Evolutionary conservation across 2,797 vertebrate species (phyloP).

Genomic region (Brotula barbata): DNA sequence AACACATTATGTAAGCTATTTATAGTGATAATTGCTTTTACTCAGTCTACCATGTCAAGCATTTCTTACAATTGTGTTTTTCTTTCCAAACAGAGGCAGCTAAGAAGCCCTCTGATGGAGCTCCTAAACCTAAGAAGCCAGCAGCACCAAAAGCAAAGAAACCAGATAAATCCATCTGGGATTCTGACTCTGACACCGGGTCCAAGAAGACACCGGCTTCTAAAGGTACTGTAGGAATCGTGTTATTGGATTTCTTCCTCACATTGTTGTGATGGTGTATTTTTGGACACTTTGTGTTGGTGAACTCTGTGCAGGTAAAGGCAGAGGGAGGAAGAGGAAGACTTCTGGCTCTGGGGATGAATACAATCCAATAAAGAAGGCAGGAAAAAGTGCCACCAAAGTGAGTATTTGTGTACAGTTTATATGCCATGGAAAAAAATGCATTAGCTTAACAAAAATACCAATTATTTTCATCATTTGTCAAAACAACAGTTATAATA

Average conservation of each 20-base stretch:
- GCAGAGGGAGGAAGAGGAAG: slow-evolving; percentile 94
- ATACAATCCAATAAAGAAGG: slow-evolving; percentile 90
- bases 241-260: too few species aligned
- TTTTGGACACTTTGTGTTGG: neutral
- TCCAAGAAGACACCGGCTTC: slow-evolving; percentile 85
- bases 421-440: too few species aligned
- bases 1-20: too few species aligned
- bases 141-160: slow-evolving; percentile 90
- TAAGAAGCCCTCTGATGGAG: slow-evolving; percentile 81
- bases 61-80: neutral
- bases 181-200: slow-evolving; percentile 89
- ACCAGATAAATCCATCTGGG: slow-evolving; percentile 88
- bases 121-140: slow-evolving; percentile 86
- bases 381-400: slow-evolving; percentile 78
- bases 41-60: too few species aligned
- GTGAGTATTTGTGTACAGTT: slow-evolving; percentile 69
- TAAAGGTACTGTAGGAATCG: slow-evolving; percentile 78
- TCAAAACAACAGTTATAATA: too few species aligned
- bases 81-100: slow-evolving; percentile 65
- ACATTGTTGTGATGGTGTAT: neutral
- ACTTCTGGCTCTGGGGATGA: slow-evolving; percentile 92
- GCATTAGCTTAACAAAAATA: too few species aligned
- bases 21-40: too few species aligned
- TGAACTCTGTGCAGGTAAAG: slow-evolving; percentile 81
- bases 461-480: too few species aligned